A percentile compares a stretch with the other conserved stretches of the same genome.
Conservation (phyloP, 2,113 vertebrate species). For the Bos taurus region DNA sequence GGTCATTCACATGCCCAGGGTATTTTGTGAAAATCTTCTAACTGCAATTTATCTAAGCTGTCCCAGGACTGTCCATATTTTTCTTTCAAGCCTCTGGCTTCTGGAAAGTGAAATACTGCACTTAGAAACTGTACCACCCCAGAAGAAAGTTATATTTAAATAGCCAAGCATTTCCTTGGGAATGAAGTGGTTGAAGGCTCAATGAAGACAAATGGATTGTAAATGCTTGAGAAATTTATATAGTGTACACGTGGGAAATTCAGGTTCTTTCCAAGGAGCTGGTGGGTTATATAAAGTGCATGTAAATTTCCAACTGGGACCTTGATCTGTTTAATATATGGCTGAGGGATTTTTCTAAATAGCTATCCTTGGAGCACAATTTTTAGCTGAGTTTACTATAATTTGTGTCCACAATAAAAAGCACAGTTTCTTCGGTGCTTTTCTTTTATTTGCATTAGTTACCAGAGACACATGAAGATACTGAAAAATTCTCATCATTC, state of each 20-base stretch:
- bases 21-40: background rate
- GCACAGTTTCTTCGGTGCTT: background rate
- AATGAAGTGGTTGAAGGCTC: constrained; percentile 13
- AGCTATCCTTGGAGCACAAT: background rate
- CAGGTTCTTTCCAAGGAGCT: constrained; percentile 15
- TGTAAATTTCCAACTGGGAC: background rate
- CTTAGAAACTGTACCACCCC: background rate
- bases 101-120: background rate
- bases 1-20: background rate
- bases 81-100: background rate
- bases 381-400: background rate
- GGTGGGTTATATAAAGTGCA: background rate
- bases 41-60: background rate
- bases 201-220: constrained; percentile 16
- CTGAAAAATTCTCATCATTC: background rate
- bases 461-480: background rate
- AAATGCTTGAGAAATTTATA: background rate
- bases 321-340: background rate
- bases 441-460: background rate
- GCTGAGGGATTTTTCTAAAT: constrained; percentile 8
- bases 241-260: background rate
- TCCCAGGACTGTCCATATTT: background rate
- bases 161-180: background rate
- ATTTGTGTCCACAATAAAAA: background rate
- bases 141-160: constrained; percentile 38